Evolutionary conservation across 2,113 vertebrate genomes (phyloP).

Genomic region (Leptocoma aspasia): DNA sequence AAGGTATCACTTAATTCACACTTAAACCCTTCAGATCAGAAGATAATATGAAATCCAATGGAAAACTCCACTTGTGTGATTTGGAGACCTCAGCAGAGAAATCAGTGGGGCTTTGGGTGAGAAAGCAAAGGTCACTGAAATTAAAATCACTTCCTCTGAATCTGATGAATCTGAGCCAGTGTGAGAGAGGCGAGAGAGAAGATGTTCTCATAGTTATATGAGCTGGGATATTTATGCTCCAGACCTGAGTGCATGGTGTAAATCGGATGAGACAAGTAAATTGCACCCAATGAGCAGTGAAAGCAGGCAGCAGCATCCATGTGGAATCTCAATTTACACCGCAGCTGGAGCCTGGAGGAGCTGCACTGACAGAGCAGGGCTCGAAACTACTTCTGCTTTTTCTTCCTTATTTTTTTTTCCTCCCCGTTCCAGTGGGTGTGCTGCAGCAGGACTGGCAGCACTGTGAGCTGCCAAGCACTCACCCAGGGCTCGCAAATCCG

Average conservation of each 20-base stretch:
- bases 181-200: background rate
- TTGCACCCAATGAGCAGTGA: constrained; percentile 51
- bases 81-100: background rate
- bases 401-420: too few species aligned
- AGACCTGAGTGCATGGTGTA: constrained; percentile 12
- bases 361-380: background rate
- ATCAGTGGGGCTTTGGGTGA: background rate
- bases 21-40: constrained; percentile 16
- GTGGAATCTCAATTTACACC: constrained; percentile 62
- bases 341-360: constrained; percentile 23
- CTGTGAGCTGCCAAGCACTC: background rate
- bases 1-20: constrained; percentile 9
- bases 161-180: background rate
- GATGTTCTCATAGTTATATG: background rate
- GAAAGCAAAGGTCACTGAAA: background rate
- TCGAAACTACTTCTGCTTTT: background rate
- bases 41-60: constrained; percentile 24
- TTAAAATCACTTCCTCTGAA: background rate
- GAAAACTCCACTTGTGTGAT: background rate
- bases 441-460: fast-evolving
- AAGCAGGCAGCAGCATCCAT: constrained; percentile 47
- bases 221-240: constrained; percentile 42
- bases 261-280: constrained; percentile 59
- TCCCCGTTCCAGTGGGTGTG: background rate
- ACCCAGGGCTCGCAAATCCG: background rate